A percentile compares a stretch with the other conserved stretches of the same genome.
phyloP scores from a whole-genome alignment of 2,888 invertebrate genomes.

The Isoperla grammatica region DNA sequence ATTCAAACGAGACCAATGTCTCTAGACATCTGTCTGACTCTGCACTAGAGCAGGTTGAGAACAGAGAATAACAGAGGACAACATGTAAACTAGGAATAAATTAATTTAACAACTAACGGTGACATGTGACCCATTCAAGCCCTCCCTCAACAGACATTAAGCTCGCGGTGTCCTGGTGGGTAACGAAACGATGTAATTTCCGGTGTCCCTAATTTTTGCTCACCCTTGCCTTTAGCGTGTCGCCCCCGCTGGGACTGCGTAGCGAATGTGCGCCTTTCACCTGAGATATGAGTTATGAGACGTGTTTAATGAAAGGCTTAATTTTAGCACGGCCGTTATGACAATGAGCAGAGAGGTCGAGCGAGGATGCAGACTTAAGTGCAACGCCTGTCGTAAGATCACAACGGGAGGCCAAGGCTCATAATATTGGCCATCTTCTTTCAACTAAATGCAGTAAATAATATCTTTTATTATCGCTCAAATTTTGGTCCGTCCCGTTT shows the following conservation, averaged over 20 bases:
- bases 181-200: constrained; percentile 21
- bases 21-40: no score
- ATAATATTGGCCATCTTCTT: no score
- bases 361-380: no score
- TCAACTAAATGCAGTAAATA: no score
- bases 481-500: no score
- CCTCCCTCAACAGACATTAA: not conserved
- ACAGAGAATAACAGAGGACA: not conserved
- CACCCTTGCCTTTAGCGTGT: constrained; percentile 4
- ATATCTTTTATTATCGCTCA: no score
- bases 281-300: constrained; percentile 20
- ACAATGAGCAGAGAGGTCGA: no score
- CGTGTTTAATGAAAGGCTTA: constrained; percentile 21
- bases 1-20: no score
- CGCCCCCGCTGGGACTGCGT: not conserved
- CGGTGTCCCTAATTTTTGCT: constrained; percentile 19
- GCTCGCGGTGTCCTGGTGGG: not conserved
- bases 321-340: not conserved
- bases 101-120: not conserved
- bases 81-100: not conserved
- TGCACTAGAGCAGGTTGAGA: not conserved
- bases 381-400: no score
- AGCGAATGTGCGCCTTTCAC: constrained; percentile 6
- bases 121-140: not conserved
- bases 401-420: no score